A percentile compares a stretch with the other conserved stretches of the same genome.
Conservation (phyloP, 64 coral and sea anemone genomes). For the Montipora foliosa region DNA sequence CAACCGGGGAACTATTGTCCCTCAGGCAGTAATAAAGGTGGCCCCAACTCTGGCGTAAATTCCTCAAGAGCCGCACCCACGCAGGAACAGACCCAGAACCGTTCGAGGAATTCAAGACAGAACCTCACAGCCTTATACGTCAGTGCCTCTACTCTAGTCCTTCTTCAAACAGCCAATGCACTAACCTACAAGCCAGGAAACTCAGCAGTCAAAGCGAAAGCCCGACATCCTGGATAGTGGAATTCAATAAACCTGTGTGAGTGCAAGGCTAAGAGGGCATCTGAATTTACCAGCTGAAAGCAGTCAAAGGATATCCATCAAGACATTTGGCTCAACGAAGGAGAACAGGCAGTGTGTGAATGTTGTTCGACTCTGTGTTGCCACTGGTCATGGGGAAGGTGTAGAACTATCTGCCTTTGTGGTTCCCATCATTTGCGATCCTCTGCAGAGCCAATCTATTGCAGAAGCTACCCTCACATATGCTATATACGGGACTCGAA, state of each 20-base stretch:
- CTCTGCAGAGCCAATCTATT: slow-evolving; percentile 67
- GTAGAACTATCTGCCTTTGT: slow-evolving; percentile 37
- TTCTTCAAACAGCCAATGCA: slow-evolving; percentile 75
- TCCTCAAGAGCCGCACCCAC: background rate
- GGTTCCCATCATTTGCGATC: slow-evolving; percentile 69
- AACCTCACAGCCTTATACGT: slow-evolving; percentile 23
- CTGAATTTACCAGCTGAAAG: slow-evolving; percentile 25
- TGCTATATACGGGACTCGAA: slow-evolving; percentile 15
- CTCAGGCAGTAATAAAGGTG: background rate
- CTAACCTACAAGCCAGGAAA: slow-evolving; percentile 4
- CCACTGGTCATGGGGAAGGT: background rate
- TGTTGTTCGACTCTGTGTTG: background rate
- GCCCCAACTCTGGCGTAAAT: background rate
- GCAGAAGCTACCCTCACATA: slow-evolving; percentile 20
- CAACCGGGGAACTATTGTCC: background rate
- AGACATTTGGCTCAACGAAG: slow-evolving; percentile 68
- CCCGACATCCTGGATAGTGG: slow-evolving; percentile 64
- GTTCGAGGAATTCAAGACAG: background rate
- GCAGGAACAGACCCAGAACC: background rate
- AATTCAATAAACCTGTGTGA: slow-evolving; percentile 51
- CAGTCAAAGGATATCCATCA: slow-evolving; percentile 42
- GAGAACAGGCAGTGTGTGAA: background rate
- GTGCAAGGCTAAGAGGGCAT: slow-evolving; percentile 2
- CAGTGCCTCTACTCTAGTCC: slow-evolving; percentile 26
- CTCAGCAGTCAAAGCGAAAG: background rate